Evolutionary conservation across 2,797 vertebrate genomes (phyloP).

Genomic region (Poeciliopsis paucimaculata): DNA sequence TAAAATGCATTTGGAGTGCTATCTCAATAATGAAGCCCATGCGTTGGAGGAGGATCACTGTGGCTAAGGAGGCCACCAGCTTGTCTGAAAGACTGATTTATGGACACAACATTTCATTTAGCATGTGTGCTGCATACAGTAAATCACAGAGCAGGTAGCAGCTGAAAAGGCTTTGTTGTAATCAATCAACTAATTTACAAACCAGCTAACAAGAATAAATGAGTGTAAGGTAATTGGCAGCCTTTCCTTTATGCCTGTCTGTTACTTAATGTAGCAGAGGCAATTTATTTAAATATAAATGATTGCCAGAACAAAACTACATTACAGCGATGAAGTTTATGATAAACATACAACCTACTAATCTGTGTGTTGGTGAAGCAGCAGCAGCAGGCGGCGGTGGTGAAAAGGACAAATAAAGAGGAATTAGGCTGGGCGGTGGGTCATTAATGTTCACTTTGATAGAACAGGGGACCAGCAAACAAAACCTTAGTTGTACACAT

Average conservation of each 20-base stretch:
- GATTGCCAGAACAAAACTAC: slow-evolving; percentile 14
- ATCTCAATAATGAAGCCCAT: slow-evolving; percentile 37
- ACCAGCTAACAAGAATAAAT: slow-evolving; percentile 65
- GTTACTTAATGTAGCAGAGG: slow-evolving; percentile 14
- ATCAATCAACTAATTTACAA: slow-evolving; percentile 71
- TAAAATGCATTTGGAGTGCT: slow-evolving; percentile 36
- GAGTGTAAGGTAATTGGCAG: slow-evolving; percentile 40
- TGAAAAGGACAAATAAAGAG: slow-evolving; percentile 44
- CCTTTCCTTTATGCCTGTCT: slow-evolving; percentile 15
- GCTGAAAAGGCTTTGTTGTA: slow-evolving; percentile 50
- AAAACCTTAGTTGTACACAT: slow-evolving; percentile 1
- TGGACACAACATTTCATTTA: slow-evolving; percentile 56
- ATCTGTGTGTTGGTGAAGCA: slow-evolving; percentile 2
- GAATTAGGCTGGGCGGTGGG: slow-evolving; percentile 45
- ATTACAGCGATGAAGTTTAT: slow-evolving; percentile 26
- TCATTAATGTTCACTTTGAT: slow-evolving; percentile 64
- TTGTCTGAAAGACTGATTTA: slow-evolving; percentile 56
- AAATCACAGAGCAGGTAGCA: slow-evolving; percentile 56
- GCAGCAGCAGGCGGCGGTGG: slow-evolving; percentile 1
- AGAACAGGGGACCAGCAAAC: slow-evolving; percentile 36
- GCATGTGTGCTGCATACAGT: slow-evolving; percentile 34
- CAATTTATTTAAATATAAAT: slow-evolving; percentile 23
- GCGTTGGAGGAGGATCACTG: slow-evolving; percentile 27
- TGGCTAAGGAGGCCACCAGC: slow-evolving; percentile 23
- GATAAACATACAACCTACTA: slow-evolving; percentile 4